These are phyloP conservation scores for Patiria pectinifera DNA, from an alignment of 53 echinoderm and acorn worm species.

Conservation along the genomic window DNA sequence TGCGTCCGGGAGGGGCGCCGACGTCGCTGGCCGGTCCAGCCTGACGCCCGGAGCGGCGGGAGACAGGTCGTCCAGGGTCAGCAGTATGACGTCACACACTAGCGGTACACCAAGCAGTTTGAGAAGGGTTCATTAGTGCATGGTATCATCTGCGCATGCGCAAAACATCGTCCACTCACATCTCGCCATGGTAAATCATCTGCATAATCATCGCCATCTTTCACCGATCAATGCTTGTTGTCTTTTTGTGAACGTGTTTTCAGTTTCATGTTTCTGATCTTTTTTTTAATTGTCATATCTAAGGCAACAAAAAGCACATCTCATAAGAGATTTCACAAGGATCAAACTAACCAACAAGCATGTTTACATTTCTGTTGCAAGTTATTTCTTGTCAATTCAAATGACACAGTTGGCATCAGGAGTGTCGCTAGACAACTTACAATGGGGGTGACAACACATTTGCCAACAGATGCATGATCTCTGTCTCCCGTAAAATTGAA, in stretches of 20 bases:
- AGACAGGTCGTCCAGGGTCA: neutral
- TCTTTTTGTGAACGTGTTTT: neutral
- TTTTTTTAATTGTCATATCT: neutral
- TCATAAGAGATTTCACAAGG: neutral
- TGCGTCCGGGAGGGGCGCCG: conserved; percentile 84
- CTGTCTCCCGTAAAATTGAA: no score
- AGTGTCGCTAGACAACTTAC: no score
- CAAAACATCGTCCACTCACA: conserved; percentile 51
- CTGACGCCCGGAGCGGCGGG: conserved; percentile 12
- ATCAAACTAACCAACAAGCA: neutral
- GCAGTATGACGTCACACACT: conserved; percentile 38
- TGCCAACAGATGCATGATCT: no score
- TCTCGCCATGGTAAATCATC: conserved; percentile 54
- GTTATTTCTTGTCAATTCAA: neutral
- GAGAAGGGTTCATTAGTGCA: conserved; percentile 68
- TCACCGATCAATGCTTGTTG: conserved; percentile 6
- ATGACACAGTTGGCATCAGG: no score
- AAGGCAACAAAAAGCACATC: no score
- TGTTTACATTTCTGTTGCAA: neutral
- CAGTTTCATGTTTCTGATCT: neutral
- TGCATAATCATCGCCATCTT: conserved; percentile 40
- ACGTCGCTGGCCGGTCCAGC: conserved; percentile 36
- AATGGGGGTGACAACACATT: no score
- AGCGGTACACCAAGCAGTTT: conserved; percentile 63
- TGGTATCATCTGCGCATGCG: conserved; percentile 67